Evolutionary conservation across 2,113 vertebrate genomes (phyloP).

Genomic region (Onychostruthus taczanowskii): DNA sequence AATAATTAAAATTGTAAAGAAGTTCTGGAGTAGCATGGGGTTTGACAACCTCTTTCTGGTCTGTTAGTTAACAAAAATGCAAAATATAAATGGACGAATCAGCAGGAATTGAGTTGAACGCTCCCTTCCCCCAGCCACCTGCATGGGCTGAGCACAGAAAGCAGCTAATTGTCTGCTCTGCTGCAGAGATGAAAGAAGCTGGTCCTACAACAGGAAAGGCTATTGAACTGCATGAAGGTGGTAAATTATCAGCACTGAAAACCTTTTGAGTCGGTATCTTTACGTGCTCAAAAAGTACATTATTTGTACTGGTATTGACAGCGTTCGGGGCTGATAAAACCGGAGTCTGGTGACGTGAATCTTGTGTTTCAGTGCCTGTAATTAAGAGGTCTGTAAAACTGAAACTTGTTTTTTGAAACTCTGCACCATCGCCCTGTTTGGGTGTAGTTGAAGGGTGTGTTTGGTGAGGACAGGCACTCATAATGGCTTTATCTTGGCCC

Average conservation of each 20-base stretch:
- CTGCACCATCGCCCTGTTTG: neutral
- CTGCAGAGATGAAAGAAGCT: conserved; percentile 37
- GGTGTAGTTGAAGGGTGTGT: conserved; percentile 25
- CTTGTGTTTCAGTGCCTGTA: neutral
- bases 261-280: conserved; percentile 15
- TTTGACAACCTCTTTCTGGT: conserved; percentile 37
- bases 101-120: neutral
- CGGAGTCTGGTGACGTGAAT: neutral
- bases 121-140: conserved; percentile 60
- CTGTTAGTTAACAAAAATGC: conserved; percentile 57
- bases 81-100: conserved; percentile 29
- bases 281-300: neutral
- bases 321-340: neutral
- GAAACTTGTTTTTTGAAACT: conserved; percentile 10
- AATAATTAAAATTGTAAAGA: conserved; percentile 60
- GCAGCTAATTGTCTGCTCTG: conserved; percentile 39
- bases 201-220: conserved; percentile 16
- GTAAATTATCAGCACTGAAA: conserved; percentile 28
- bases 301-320: neutral
- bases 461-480: conserved; percentile 24
- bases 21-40: neutral
- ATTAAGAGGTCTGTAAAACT: neutral
- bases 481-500: conserved; percentile 56
- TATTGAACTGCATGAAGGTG: conserved; percentile 29
- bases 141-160: conserved; percentile 31